Conservation (phyloP, 2,797 vertebrate species). For the Sebastes ruberrimus region DNA sequence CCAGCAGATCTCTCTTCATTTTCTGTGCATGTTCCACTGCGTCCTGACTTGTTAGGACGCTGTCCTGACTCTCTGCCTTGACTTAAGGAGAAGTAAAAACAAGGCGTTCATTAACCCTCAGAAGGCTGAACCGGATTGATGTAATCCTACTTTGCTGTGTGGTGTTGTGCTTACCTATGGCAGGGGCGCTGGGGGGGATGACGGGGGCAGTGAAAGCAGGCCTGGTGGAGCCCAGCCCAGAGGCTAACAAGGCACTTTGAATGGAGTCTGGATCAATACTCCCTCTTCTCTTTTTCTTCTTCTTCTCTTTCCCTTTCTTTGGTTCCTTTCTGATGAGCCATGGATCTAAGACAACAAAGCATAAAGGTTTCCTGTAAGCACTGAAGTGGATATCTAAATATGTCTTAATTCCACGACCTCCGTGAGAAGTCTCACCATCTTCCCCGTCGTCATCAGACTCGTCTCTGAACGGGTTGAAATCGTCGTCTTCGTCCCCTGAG, state of each 20-base stretch:
- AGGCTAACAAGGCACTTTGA: slow-evolving; percentile 99
- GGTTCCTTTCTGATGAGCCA: slow-evolving; percentile 99
- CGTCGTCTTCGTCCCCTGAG: slow-evolving; percentile 91
- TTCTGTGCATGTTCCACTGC: slow-evolving; percentile 95
- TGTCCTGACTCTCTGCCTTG: slow-evolving; percentile 79
- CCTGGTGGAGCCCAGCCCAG: slow-evolving; percentile 93
- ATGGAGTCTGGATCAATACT: slow-evolving; percentile 98
- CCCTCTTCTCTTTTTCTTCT: slow-evolving; percentile 89
- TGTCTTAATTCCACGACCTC: accelerated
- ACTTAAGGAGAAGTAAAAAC: slow-evolving; percentile 47
- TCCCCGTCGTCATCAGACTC: slow-evolving; percentile 95
- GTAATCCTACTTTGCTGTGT: background rate
- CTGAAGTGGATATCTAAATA: background rate
- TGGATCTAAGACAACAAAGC: slow-evolving; percentile 83
- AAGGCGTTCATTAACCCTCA: background rate
- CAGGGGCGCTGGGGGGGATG: slow-evolving; percentile 74
- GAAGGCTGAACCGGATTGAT: background rate
- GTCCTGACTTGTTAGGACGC: slow-evolving; percentile 94
- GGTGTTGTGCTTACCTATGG: slow-evolving; percentile 54
- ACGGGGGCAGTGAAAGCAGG: slow-evolving; percentile 90
- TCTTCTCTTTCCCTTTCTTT: slow-evolving; percentile 93
- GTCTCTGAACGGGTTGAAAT: slow-evolving; percentile 97
- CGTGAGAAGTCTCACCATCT: slow-evolving; percentile 85
- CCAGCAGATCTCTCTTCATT: slow-evolving; percentile 94
- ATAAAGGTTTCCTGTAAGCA: background rate